Base-by-base conservation (phyloP, 2,888 invertebrate genomes). In the Dryomyza anilis region DNA sequence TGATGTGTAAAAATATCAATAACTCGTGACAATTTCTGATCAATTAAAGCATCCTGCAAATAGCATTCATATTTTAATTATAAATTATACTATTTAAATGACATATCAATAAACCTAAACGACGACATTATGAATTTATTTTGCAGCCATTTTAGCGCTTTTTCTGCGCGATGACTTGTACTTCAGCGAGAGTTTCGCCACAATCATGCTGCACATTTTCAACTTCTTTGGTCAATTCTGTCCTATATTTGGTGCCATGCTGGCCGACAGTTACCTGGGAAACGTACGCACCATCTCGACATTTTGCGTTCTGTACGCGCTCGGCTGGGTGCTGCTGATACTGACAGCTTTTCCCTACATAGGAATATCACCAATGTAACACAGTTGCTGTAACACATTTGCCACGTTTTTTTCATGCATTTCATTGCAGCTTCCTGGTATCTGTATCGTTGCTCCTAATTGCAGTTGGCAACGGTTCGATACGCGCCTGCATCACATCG, bases 401-500 rank as follows among this genome's bases (percentile, higher is more conserved):
- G 59, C 75, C 69, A 71, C 76, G 21, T 27, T 27, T 57, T 16
- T 8, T 23, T 21, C 19, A 19, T 14, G 14, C 23, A 29, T 25
- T 21, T 27, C 16, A 14, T 69, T 70, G n/a, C 74, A 88, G 88
- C 65, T 74, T 81, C 64, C 80, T 88, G 45, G 85, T 87, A 8
- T 82, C 87, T 45, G 70, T 87, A 19, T 89, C 89, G 1, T 78
- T 91, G 61, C 70, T 87, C 2, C 81, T 89, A 53, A 88, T 91
- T 67, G 88, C 88, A 8, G 74, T 89, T 64, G 89, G 90, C 1
- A 90, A 89, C 60, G 90, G 90, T 39, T 89, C 89, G 6, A 89
- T 91, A 69, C 88, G 91, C 69, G 89, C 91, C 0, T 90, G 90
- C 76, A 88, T 91, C 45, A 85, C 89, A 12, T 87, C 91, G 1